These are phyloP conservation scores for Coptodon bakossiorum DNA, from an alignment of 2,113 vertebrate genomes.

Conservation along the genomic window DNA sequence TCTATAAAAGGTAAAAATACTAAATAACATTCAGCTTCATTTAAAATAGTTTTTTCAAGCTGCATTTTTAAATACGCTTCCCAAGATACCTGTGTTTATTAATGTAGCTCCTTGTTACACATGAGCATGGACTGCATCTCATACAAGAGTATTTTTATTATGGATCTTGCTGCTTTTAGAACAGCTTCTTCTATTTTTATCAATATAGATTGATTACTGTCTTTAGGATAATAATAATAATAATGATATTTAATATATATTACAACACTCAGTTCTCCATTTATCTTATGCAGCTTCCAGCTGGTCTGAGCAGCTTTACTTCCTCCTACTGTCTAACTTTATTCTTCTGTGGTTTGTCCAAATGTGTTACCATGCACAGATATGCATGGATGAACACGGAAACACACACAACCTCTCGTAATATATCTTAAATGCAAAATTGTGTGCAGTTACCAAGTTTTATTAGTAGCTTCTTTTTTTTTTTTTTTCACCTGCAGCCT, in stretches of 20 bases:
- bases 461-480: not conserved
- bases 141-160: not conserved
- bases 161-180: not conserved
- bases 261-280: not conserved
- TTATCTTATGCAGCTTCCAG: not conserved
- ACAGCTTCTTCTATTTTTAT: not conserved
- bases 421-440: not conserved
- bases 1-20: not conserved
- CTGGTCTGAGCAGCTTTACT: not conserved
- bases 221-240: not conserved
- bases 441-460: not conserved
- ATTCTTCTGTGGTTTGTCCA: not conserved
- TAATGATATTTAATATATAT: not conserved
- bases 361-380: not conserved
- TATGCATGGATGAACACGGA: not conserved
- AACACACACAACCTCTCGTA: not conserved
- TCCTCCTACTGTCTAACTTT: not conserved
- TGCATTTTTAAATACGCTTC: not conserved
- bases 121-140: not conserved
- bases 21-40: not conserved
- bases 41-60: not conserved
- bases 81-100: not conserved
- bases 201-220: not conserved
- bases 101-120: not conserved
- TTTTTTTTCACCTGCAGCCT: not conserved